phyloP scores from a whole-genome alignment of 2,888 invertebrate genomes.

The Amiota communis region DNA sequence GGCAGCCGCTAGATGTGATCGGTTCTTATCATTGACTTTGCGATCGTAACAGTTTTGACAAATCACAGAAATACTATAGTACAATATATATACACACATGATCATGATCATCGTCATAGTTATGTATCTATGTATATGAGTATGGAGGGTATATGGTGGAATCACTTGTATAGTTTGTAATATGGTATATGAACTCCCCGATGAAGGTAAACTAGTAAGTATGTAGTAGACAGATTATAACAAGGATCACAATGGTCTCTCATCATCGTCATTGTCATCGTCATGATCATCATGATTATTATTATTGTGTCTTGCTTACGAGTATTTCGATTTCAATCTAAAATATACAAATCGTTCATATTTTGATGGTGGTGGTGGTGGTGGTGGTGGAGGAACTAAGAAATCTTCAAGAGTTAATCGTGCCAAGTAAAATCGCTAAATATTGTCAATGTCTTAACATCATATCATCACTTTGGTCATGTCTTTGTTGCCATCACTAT shows the following conservation, averaged over 20 bases:
- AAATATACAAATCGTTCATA: conserved; percentile 67
- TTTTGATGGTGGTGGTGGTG: conserved; percentile 41
- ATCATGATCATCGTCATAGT: too few relatives aligned
- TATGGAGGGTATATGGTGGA: neutral
- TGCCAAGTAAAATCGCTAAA: too few relatives aligned
- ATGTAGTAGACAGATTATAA: too few relatives aligned
- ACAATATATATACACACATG: neutral
- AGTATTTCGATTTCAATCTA: conserved; percentile 64
- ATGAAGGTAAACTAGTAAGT: too few relatives aligned
- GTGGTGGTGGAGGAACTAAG: neutral
- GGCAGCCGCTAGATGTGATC: neutral
- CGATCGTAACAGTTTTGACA: conserved; percentile 29
- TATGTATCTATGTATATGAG: neutral
- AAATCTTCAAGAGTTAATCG: neutral
- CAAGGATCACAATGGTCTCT: neutral
- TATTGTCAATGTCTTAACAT: too few relatives aligned
- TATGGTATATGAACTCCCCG: too few relatives aligned
- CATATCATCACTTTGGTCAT: too few relatives aligned
- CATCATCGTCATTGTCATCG: neutral
- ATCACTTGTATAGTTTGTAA: too few relatives aligned
- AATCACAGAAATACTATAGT: conserved; percentile 27
- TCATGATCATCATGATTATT: neutral
- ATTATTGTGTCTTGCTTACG: neutral
- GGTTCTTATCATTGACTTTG: conserved; percentile 3
- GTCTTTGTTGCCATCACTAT: too few relatives aligned